These are phyloP conservation scores for Parnassius mnemosyne DNA, from an alignment of 2,888 invertebrate species.

Conservation along the genomic window DNA sequence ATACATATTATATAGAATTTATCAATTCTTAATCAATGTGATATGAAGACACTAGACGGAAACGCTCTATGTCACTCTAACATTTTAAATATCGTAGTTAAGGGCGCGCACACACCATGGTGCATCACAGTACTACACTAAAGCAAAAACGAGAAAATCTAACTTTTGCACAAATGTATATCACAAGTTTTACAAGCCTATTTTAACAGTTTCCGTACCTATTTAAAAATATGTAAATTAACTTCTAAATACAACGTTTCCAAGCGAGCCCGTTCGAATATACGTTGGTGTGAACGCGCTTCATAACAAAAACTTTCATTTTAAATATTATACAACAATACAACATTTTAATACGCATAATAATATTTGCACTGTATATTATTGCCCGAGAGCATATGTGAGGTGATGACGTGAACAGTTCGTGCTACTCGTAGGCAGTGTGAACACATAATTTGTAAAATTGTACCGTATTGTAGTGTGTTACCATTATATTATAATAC, in stretches of 20 bases:
- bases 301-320: background rate
- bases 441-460: conserved; percentile 12
- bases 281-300: conserved; percentile 4
- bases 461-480: background rate
- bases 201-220: too few relatives aligned
- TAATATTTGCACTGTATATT: conserved; percentile 5
- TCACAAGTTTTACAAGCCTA: too few relatives aligned
- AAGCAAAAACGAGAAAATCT: too few relatives aligned
- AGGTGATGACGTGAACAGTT: conserved; percentile 1
- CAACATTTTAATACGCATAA: conserved; percentile 6
- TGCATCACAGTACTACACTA: background rate
- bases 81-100: background rate
- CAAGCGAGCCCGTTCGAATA: background rate
- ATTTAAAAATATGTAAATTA: too few relatives aligned
- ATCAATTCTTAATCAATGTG: conserved; percentile 3
- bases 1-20: conserved; percentile 5
- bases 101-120: conserved; percentile 4
- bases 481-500: background rate
- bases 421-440: conserved; percentile 11
- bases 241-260: too few relatives aligned
- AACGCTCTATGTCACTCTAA: background rate
- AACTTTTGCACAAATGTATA: too few relatives aligned
- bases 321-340: background rate
- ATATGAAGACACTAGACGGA: background rate
- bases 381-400: background rate